Conservation (phyloP, 2,113 vertebrate species). For the Leptobrachium leishanense region DNA sequence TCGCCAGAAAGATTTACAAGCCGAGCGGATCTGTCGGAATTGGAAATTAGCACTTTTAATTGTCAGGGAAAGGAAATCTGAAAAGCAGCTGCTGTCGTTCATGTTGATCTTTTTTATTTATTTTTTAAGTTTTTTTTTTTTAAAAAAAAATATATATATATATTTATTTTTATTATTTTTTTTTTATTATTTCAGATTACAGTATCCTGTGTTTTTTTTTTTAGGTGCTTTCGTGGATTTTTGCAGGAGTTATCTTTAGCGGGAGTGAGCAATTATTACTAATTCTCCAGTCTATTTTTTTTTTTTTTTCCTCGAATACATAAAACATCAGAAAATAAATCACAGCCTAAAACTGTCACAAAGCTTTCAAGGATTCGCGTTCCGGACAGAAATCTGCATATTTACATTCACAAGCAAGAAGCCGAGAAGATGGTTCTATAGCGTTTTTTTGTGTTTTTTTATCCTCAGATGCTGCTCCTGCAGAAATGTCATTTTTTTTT, state of each 20-base stretch:
- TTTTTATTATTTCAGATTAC: no score
- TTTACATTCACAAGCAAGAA: conserved; percentile 3
- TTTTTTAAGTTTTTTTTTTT: no score
- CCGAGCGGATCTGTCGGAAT: conserved; percentile 18
- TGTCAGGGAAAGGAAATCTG: conserved; percentile 55
- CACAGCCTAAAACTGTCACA: background rate
- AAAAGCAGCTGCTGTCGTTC: conserved; percentile 47
- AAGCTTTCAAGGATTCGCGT: background rate
- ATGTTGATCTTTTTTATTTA: conserved; percentile 19
- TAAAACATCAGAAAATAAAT: background rate
- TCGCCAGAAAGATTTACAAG: conserved; percentile 56
- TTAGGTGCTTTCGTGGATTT: no score
- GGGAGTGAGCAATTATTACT: background rate
- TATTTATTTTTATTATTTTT: no score
- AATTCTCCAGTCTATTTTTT: background rate
- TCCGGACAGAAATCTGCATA: background rate
- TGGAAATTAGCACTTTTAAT: conserved; percentile 65
- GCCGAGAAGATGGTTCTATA: background rate
- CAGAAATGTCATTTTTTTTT: conserved; percentile 57
- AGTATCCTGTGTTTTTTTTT: no score
- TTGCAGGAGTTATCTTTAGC: background rate
- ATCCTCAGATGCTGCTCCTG: conserved; percentile 9
- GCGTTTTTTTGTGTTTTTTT: no score
- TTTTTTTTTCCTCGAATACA: no score
- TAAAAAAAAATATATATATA: no score